Conservation (phyloP, 2,888 invertebrate genomes). For the Yponomeuta plumbellus region DNA sequence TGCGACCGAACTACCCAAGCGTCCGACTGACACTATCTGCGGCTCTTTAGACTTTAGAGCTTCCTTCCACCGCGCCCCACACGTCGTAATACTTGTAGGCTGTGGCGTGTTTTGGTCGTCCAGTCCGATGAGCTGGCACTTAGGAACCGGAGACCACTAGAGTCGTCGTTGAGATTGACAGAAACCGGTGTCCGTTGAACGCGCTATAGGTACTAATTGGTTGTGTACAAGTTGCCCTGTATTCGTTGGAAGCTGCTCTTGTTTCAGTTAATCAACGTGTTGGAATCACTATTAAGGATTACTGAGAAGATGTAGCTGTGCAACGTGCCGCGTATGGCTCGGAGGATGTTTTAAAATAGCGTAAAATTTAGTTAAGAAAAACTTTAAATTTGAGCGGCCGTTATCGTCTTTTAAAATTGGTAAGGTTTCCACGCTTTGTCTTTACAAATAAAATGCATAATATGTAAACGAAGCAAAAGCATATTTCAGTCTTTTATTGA, state of each 20-base stretch:
- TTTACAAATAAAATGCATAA: not conserved
- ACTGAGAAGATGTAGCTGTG: too few species aligned
- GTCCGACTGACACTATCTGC: constrained; percentile 2
- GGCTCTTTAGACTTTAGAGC: not conserved
- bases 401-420: too few species aligned
- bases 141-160: not conserved
- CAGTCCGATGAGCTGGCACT: not conserved
- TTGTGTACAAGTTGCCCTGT: not conserved
- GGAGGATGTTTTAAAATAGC: too few species aligned
- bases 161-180: not conserved
- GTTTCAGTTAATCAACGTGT: not conserved
- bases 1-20: constrained; percentile 30
- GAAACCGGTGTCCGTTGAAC: not conserved
- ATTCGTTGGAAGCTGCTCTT: not conserved
- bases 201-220: not conserved
- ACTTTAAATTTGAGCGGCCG: too few species aligned
- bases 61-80: not conserved
- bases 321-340: too few species aligned
- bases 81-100: constrained; percentile 24
- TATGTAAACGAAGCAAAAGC: not conserved
- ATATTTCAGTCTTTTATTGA: constrained; percentile 20
- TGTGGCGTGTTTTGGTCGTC: constrained; percentile 13
- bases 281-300: too few species aligned
- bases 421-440: not conserved
- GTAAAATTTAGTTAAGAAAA: too few species aligned